Evolutionary conservation across 2,113 vertebrate species (phyloP), one percentile per base, ranked within the genome.

Genomic region (Egretta garzetta): DNA sequence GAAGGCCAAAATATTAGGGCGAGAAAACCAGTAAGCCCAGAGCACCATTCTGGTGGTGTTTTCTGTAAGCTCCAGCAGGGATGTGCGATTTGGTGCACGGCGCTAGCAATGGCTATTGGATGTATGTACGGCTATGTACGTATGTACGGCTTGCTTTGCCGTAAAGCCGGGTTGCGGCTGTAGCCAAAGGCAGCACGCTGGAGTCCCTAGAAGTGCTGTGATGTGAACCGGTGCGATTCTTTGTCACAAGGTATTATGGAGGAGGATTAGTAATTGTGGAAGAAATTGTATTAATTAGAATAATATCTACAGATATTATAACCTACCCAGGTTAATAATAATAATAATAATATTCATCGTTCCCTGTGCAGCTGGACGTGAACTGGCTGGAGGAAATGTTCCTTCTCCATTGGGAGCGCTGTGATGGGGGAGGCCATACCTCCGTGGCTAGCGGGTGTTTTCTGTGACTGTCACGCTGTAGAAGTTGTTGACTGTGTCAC

Each of bases 151-250:
- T 58, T 26, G 22, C 39, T 58, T 41, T 60, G 52, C 67, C 28
- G 0, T 11, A 9, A 5, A 6, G 35, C 49, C 14, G 20, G 47
- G 64, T 22, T 32, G 6, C 1, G 27, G 64, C 70, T 16, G 0
- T 12, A 16, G 45, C 67, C 27, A 73, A 35, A 32, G 45, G 28
- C 64, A 32, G 37, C 3, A 1, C 4, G 2, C 3, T 12, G 14
- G 13, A 32, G 67, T 9, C 53, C 27, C 0, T 2, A 4, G 10
- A 39, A 39, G 56, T 12, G 13, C 17, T 8, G 39, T 35, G 30
- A 12, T 33, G 53, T 37, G 32, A 80, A n/a, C 74, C 1, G 1
- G 9, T 32, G 60, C 1, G 1, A 19, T 33, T 52, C 35, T 43
- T n/a, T 45, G 68, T 56, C 43, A 26, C 35, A 12, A 9, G 20